Evolutionary conservation across 37 sponge, comb jelly and placozoan species (phyloP), one percentile per base, ranked within the genome.

Genomic region (Cliona cf. orientalis): DNA sequence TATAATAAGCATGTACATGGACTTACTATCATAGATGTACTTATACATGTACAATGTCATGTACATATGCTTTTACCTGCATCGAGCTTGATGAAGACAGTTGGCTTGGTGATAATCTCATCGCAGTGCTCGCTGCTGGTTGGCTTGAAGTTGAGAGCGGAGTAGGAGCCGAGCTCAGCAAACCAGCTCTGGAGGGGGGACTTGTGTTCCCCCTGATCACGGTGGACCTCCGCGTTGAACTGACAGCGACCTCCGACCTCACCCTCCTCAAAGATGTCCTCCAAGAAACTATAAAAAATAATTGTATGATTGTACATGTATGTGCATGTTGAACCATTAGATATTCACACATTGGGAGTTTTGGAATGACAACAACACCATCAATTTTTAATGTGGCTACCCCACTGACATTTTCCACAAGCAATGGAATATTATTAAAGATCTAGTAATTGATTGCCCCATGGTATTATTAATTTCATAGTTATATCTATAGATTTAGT

Each of bases 141-240:
- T 2, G 91, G 84, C 58, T 87, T 78, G 68, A 83, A 90, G 35
- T 80, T 60, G 49, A 94, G 42, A 7, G 62, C 42, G 22, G 83
- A 78, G 68, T 74, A 94, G 21, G 41, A 35, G 44, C 76, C 88
- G 68, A 94, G 67, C 53, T 94, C 95, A 6, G 91, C 91, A 79
- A 59, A 89, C 96, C 96, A 95, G 41, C 89, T 87, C 74, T 95
- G 96, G 31, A 95, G 67, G 6, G 87, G 85, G 49, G 94, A 86
- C 69, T 85, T 89, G 69, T 95, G 91, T 23, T 80, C 74, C 12
- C 81, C 91, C 34, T 92, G 86, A 6, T 49, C 25, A 2, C 70
- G 42, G 31, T 82, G 81, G 12, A 69, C 19, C 23, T 75, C 21
- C 1, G 37, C 21, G 59, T 89, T 43, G 55, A 95, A 69, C 2